Evolutionary conservation across 1,140 invertebrate genomes (phyloP).

Genomic region (Scaptomyza montana): DNA sequence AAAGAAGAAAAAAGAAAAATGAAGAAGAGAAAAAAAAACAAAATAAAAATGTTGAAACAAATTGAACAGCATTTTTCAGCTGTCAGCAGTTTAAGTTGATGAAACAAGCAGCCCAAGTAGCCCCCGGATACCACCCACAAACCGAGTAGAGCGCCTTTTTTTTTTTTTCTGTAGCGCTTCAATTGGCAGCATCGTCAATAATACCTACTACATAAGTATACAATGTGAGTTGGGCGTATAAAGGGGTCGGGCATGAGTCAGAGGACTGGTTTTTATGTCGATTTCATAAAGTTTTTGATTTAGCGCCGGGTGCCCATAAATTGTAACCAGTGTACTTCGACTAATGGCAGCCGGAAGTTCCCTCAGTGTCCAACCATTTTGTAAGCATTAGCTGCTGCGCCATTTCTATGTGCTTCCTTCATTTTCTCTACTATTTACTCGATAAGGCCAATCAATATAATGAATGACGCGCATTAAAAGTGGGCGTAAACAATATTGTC

Average conservation of each 20-base stretch:
- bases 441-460: conserved; percentile 68
- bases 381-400: conserved; percentile 4
- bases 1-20: conserved; percentile 12
- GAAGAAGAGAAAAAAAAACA: conserved; percentile 33
- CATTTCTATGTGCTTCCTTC: conserved; percentile 8
- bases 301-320: conserved; percentile 49
- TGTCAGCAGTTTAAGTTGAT: conserved; percentile 73
- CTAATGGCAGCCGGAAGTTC: conserved; percentile 45
- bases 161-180: conserved; percentile 36
- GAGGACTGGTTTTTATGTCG: conserved; percentile 35
- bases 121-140: conserved; percentile 11
- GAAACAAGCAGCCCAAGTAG: conserved; percentile 36
- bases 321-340: conserved; percentile 33
- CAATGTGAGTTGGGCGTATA: conserved; percentile 21
- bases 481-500: conserved; percentile 1
- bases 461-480: conserved; percentile 16
- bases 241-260: conserved; percentile 10
- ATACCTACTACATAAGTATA: conserved; percentile 66
- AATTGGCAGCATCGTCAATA: conserved; percentile 71
- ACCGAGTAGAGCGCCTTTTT: not conserved
- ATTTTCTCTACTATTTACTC: conserved; percentile 45
- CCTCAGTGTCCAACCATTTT: conserved; percentile 17
- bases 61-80: conserved; percentile 66
- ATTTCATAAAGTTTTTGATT: conserved; percentile 76
- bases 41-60: conserved; percentile 41